Conservation (phyloP, 1,140 invertebrate genomes). For the Trichonephila inaurata region DNA sequence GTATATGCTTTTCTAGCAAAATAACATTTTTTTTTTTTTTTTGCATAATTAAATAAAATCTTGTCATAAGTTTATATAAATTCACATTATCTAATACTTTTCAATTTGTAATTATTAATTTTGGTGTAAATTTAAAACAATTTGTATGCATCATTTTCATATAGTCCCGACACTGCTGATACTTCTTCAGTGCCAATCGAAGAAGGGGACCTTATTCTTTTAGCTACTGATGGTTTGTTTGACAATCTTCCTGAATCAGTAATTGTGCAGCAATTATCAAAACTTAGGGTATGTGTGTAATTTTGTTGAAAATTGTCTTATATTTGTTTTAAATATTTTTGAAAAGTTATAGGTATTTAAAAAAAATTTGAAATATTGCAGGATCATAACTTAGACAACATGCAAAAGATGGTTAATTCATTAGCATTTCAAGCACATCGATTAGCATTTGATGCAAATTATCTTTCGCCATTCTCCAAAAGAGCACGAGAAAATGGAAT, state of each 20-base stretch:
- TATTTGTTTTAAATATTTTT: background rate
- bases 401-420: slow-evolving; percentile 95
- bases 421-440: slow-evolving; percentile 96
- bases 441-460: slow-evolving; percentile 95
- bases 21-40: too few relatives aligned
- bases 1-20: background rate
- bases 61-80: background rate
- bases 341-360: too few relatives aligned
- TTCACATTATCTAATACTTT: background rate
- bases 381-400: slow-evolving; percentile 80
- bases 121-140: slow-evolving; percentile 31
- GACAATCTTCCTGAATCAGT: slow-evolving; percentile 97
- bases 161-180: slow-evolving; percentile 93
- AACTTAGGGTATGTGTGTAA: slow-evolving; percentile 80
- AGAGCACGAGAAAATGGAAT: slow-evolving; percentile 96
- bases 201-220: slow-evolving; percentile 96
- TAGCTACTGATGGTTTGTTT: slow-evolving; percentile 98
- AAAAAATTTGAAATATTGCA: slow-evolving; percentile 63
- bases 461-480: slow-evolving; percentile 96
- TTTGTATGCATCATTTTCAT: slow-evolving; percentile 80
- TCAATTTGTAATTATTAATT: background rate
- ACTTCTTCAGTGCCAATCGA: slow-evolving; percentile 94
- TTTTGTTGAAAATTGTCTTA: background rate
- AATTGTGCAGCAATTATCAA: slow-evolving; percentile 89
- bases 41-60: background rate